Base-by-base conservation (phyloP, 64 coral and sea anemone genomes). In the Anthopleura sola region DNA sequence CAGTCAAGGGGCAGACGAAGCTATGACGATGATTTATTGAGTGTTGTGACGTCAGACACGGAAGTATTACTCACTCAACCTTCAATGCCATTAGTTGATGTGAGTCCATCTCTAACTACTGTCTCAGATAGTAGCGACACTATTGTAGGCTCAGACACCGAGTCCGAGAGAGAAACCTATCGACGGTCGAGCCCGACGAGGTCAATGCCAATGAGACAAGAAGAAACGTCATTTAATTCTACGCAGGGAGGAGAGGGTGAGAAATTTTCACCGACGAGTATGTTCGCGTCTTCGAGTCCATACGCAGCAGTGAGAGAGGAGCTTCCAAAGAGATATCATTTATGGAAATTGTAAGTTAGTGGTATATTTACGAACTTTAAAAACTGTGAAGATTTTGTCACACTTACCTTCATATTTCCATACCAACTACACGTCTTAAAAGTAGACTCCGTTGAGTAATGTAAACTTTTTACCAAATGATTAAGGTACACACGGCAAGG, bases 91-190 rank as follows among this genome's bases (percentile, higher is more conserved):
- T 17, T 99, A 48, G 85, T 99, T 23, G 93, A 99, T 86, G 97
- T 62, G 13, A 99, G 93, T 49, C 97, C 97, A 7, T 99, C 97
- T 21, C 64, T 99, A 32, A 95, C 93, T 1, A 94, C 97, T 85
- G 90, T 96, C 33, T 96, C 94, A 17, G 97, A 95, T 40, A 99
- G 92, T 78, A 99, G 92, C 75, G 93, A 94, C 23, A 99, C 93
- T 49, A 28, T 90, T 9, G 90, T 87, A 17, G 93, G 88, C 8
- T 94, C 93, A 3, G 97, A 99, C 44, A 86, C 87, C 15, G 94
- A 97, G 50, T 82, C 84, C 14, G 90, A 97, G 32, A 86, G 85
- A 2, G 79, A 90, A 14, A 33, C 48, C 31, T 75, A 55, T 60
- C 53, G 23, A 2, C 20, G 26, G 18, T 46, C 31, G 16, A 49